Base-by-base conservation (phyloP, 1,140 invertebrate genomes). In the Tyrophagus putrescentiae region DNA sequence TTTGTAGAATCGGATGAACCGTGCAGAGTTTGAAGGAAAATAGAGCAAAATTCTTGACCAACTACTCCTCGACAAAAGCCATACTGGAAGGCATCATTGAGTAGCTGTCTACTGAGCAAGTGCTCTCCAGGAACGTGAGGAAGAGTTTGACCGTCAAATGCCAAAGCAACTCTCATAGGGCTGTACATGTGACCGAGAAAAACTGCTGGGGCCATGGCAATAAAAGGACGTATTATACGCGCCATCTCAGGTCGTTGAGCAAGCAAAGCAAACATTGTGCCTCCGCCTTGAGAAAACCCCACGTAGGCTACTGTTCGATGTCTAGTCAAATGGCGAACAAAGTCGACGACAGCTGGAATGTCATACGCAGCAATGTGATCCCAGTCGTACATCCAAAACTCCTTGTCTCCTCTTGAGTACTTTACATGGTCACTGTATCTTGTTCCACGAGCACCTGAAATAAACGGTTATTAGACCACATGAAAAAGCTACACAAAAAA, bases 221-320 rank as follows among this genome's bases (percentile, higher is more conserved):
- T 21, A 9, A 13, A 44, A 44, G 53, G 23, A 9, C 48, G 16
- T 9, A 56, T 56, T n/a, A 13, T 39, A 44, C 25, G 6, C 6
- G 53, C 53, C 31, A 44, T 7, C 9, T 81, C 75, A 0, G 81
- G 80, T 16, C 72, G 70, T 27, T 75, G 74, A 13, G 79, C 79
- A 16, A 75, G 70, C 77, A 84, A 78, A 5, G 78, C 76, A 64
- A 79, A 80, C 65, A 79, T 79, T 48, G 58, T 75, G 76, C 45
- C 80, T 75, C 72, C 84, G 78, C 60, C 84, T 71, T 79, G 75
- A 0, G 80, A 81, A 68, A 84, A 80, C 0, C 83, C 80, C 9
- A 82, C 69, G 62, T 80, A 81, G 64, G 77, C 77, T 1, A 88
- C 65, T 60, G 78, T 71, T 23, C 72, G 64, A 58, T 76, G 70